These are phyloP conservation scores for Chloroceryle inda DNA, from an alignment of 2,797 vertebrate genomes.

Conservation along the genomic window DNA sequence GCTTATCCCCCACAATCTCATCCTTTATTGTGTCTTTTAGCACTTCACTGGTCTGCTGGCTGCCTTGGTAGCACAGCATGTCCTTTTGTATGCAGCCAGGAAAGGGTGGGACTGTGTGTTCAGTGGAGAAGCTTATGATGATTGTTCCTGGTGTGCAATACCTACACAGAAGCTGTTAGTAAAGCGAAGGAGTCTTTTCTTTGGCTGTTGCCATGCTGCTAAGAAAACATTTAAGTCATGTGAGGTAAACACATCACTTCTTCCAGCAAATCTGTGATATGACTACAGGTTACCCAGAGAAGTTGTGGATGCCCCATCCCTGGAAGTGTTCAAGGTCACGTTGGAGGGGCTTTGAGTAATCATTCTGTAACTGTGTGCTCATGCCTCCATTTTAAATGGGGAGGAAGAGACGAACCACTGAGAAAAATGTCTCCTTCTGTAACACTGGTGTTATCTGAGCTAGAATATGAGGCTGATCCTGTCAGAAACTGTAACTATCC, in stretches of 20 bases:
- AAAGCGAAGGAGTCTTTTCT: not conserved
- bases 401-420: not conserved
- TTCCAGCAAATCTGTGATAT: not conserved
- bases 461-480: not conserved
- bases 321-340: not conserved
- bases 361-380: not conserved
- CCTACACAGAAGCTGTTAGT: not conserved
- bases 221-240: not conserved
- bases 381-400: not conserved
- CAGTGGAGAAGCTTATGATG: not conserved
- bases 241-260: not conserved
- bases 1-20: not conserved
- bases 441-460: accelerated
- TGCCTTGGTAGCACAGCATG: not conserved
- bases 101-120: not conserved
- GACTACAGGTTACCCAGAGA: not conserved
- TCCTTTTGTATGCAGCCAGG: not conserved
- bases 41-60: not conserved
- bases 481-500: not conserved
- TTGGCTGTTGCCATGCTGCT: not conserved
- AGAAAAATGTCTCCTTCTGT: not conserved
- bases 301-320: not conserved
- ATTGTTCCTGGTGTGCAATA: not conserved
- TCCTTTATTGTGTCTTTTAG: not conserved
- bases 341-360: not conserved